Conservation (phyloP, 2,888 invertebrate genomes). For the Dolichomitus sp. region DNA sequence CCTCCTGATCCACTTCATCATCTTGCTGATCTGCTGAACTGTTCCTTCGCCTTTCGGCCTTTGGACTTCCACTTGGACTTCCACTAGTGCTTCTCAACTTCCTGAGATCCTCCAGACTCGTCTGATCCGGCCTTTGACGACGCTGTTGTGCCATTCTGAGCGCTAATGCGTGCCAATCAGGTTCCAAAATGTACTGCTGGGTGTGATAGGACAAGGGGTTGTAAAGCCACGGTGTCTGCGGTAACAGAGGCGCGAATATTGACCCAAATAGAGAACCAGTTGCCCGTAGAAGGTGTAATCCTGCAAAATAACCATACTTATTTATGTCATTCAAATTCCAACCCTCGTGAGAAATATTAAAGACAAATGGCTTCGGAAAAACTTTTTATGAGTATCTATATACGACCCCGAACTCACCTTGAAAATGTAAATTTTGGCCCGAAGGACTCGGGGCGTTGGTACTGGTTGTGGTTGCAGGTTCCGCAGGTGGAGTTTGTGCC, state of each 20-base stretch:
- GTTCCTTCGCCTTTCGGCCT: slow-evolving; percentile 75
- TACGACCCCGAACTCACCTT: slow-evolving; percentile 75
- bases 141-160: slow-evolving; percentile 84
- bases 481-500: slow-evolving; percentile 81
- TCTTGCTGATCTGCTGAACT: slow-evolving; percentile 66
- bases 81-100: slow-evolving; percentile 79
- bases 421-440: slow-evolving; percentile 83
- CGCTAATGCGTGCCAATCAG: slow-evolving; percentile 84
- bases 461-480: slow-evolving; percentile 77
- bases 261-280: slow-evolving; percentile 84
- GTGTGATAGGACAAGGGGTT: slow-evolving; percentile 83
- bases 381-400: not conserved
- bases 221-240: slow-evolving; percentile 84
- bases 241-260: slow-evolving; percentile 83
- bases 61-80: slow-evolving; percentile 79
- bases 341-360: not conserved
- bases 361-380: not conserved
- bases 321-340: not conserved
- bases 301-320: slow-evolving; percentile 68
- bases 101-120: slow-evolving; percentile 80
- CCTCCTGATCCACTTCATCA: slow-evolving; percentile 70
- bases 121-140: slow-evolving; percentile 82
- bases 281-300: slow-evolving; percentile 83
- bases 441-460: slow-evolving; percentile 79
- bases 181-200: slow-evolving; percentile 83